Base-by-base conservation (phyloP, 2,113 vertebrate genomes). In the Aptenodytes forsteri region DNA sequence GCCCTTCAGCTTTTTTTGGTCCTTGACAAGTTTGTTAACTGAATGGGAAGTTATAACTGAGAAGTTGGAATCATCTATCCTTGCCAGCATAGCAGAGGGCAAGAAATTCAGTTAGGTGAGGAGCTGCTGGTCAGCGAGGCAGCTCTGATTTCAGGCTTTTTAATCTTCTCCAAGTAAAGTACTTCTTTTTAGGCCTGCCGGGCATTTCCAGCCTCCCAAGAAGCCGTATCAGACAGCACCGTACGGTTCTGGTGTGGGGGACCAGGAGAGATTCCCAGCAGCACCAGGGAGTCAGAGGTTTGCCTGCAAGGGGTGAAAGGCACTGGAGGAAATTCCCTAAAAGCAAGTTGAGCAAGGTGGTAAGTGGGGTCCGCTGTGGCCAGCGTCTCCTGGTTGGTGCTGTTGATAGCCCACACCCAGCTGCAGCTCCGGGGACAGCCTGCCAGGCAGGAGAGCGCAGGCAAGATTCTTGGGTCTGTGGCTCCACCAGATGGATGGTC, bases 401-500 rank as follows among this genome's bases (percentile, higher is more conserved):
- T 3, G 0, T 42, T 6, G 30, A 20, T 20, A 55, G 59, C 78
- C 44, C 40, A 14, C n/a, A 47, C 13, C 46, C 10, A 27, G 61
- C 46, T 76, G 58, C 58, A n/a, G 90, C 82, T 44, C n/a, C 36
- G 17, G 84, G 76, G 79, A 36, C 55, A 92, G 90, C 46, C 40
- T 18, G 72, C 49, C 49, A 40, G 73, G 59, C 50, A 12, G 44
- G 40, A 72, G 36, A 47, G 49, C 29, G 0, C 16, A 40, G 91
- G 47, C 93, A 78, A 69, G 47, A 44, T 87, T 67, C 69, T 73
- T 78, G 95, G 42, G 59, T n/a, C 61, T 96, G 94, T 82, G 84
- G 94, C 81, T 95, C 81, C 81, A 84, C 88, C 94, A 92, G 83
- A 97, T 76, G 92, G 85, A 93, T 90, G 82, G 49, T 79, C 46